These are phyloP conservation scores for Cetonia aurata DNA, from an alignment of 2,888 invertebrate species.

Conservation along the genomic window DNA sequence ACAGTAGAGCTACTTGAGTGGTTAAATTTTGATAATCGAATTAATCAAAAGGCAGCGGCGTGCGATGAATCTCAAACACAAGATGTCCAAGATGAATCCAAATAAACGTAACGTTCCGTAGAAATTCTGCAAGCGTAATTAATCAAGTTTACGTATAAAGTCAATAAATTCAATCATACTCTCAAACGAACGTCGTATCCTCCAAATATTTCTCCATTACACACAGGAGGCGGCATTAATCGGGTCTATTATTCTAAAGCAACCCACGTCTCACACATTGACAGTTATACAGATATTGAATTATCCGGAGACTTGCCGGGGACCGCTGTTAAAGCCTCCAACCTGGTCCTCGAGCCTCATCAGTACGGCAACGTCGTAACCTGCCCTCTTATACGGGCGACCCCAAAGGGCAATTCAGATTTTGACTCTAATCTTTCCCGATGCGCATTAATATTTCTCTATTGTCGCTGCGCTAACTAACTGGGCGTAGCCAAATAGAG, in stretches of 20 bases:
- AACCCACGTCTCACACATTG: constrained; percentile 35
- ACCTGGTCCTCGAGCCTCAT: not conserved
- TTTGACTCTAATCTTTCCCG: constrained; percentile 36
- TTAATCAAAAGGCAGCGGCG: too few species aligned
- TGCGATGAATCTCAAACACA: too few species aligned
- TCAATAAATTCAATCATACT: constrained; percentile 27
- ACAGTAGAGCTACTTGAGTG: too few species aligned
- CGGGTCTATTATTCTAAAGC: constrained; percentile 22
- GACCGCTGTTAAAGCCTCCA: constrained; percentile 19
- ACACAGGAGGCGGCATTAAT: constrained; percentile 18
- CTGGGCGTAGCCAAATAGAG: constrained; percentile 17
- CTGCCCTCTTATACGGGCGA: not conserved
- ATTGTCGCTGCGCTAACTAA: constrained; percentile 16
- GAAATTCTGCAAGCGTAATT: constrained; percentile 1
- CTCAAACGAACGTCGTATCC: constrained; percentile 7
- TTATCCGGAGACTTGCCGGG: constrained; percentile 30
- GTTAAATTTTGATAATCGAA: too few species aligned
- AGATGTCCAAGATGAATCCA: too few species aligned
- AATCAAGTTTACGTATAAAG: constrained; percentile 32
- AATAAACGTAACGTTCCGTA: too few species aligned
- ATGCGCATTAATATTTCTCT: constrained; percentile 20
- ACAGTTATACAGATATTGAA: constrained; percentile 39
- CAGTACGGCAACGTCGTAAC: constrained; percentile 8
- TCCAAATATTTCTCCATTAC: constrained; percentile 33
- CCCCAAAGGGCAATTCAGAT: constrained; percentile 22